These are phyloP conservation scores for Andrena camellia DNA, from an alignment of 2,888 invertebrate genomes.

Conservation along the genomic window DNA sequence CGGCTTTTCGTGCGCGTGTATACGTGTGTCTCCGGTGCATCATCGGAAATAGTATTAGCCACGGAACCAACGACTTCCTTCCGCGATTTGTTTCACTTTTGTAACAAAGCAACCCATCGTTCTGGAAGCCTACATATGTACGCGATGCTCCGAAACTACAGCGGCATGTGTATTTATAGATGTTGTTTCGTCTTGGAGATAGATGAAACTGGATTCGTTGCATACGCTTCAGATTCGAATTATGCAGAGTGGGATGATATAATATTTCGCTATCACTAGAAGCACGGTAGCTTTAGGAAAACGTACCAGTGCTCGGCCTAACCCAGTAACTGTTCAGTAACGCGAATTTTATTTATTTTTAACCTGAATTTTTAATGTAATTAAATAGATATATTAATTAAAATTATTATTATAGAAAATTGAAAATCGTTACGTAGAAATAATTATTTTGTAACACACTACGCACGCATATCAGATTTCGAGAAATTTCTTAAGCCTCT, in stretches of 20 bases:
- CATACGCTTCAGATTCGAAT: neutral
- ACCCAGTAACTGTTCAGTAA: too few relatives aligned
- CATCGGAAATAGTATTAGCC: slow-evolving; percentile 67
- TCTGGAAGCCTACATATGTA: slow-evolving; percentile 12
- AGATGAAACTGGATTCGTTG: neutral
- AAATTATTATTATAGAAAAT: too few relatives aligned
- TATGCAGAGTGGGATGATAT: neutral
- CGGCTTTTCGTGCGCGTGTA: slow-evolving; percentile 56
- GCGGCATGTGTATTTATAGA: slow-evolving; percentile 22
- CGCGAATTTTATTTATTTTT: too few relatives aligned
- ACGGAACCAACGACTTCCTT: slow-evolving; percentile 70
- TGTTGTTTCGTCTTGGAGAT: slow-evolving; percentile 20
- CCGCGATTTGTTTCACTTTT: slow-evolving; percentile 57
- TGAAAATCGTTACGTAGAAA: too few relatives aligned
- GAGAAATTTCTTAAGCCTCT: too few relatives aligned
- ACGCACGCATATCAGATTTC: too few relatives aligned
- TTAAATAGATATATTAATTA: too few relatives aligned
- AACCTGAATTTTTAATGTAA: too few relatives aligned
- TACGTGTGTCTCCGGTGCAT: slow-evolving; percentile 32
- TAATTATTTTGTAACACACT: too few relatives aligned
- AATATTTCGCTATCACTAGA: too few relatives aligned
- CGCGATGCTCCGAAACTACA: slow-evolving; percentile 5
- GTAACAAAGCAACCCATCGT: slow-evolving; percentile 29
- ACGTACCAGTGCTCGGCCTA: too few relatives aligned
- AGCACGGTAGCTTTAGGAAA: too few relatives aligned